These are phyloP conservation scores for Mallotus villosus DNA, from an alignment of 2,797 vertebrate species.

Conservation along the genomic window DNA sequence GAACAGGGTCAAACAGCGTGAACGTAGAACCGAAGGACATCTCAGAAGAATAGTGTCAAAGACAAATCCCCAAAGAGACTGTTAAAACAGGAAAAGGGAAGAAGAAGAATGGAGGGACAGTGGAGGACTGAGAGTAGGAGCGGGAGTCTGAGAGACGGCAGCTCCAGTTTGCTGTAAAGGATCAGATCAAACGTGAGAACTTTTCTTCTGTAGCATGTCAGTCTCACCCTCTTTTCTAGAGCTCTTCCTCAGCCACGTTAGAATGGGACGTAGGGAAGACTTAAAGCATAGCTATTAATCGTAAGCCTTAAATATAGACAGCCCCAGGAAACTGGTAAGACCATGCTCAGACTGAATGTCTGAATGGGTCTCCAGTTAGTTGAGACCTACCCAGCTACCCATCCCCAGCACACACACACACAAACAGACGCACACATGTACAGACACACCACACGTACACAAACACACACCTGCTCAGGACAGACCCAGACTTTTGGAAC, in stretches of 20 bases:
- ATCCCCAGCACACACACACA: neutral
- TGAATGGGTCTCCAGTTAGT: constrained; percentile 33
- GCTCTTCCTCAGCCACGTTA: constrained; percentile 31
- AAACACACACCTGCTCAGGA: constrained; percentile 69
- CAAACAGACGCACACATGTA: neutral
- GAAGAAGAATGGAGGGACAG: neutral
- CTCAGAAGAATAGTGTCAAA: too few species aligned
- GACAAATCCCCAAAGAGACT: too few species aligned
- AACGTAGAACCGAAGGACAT: too few species aligned
- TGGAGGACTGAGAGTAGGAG: neutral
- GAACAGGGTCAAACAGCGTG: too few species aligned
- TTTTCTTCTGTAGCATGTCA: constrained; percentile 62
- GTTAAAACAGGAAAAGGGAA: neutral
- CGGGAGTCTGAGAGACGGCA: constrained; percentile 51
- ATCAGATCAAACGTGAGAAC: constrained; percentile 39
- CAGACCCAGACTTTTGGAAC: constrained; percentile 50
- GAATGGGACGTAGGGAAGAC: constrained; percentile 27
- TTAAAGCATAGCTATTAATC: constrained; percentile 42
- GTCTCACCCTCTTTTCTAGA: constrained; percentile 60
- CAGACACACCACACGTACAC: constrained; percentile 36
- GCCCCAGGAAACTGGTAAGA: constrained; percentile 18
- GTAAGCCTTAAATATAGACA: constrained; percentile 71
- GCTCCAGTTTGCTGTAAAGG: constrained; percentile 20
- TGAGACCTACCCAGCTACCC: constrained; percentile 23
- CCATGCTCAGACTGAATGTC: constrained; percentile 15